A percentile compares a stretch with the other conserved stretches of the same genome.
These are phyloP conservation scores for Tillus elongatus DNA, from an alignment of 2,888 invertebrate genomes.

Conservation along the genomic window DNA sequence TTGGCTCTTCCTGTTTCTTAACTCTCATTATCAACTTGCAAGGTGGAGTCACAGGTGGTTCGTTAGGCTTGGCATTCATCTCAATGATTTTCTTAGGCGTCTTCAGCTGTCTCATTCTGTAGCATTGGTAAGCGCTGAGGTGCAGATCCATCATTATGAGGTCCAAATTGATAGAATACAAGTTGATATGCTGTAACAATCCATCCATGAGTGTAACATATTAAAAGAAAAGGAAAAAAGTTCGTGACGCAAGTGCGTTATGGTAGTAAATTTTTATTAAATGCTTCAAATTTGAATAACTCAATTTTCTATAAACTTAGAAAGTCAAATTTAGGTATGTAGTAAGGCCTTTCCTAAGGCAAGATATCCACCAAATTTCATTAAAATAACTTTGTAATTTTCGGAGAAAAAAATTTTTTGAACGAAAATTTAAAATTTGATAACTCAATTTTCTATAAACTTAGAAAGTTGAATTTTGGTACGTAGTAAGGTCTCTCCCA, in stretches of 20 bases:
- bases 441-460: too few relatives aligned
- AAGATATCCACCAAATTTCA: too few relatives aligned
- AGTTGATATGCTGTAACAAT: constrained; percentile 51
- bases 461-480: too few relatives aligned
- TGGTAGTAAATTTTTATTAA: too few relatives aligned
- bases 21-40: constrained; percentile 20
- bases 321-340: too few relatives aligned
- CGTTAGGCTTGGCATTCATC: constrained; percentile 48
- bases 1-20: constrained; percentile 39
- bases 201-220: constrained; percentile 11
- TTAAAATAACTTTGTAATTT: too few relatives aligned
- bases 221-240: constrained; percentile 15
- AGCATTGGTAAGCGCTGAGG: constrained; percentile 75
- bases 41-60: constrained; percentile 21
- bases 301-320: too few relatives aligned
- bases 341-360: too few relatives aligned
- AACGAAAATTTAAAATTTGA: too few relatives aligned
- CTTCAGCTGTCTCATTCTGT: constrained; percentile 68
- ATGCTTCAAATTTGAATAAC: too few relatives aligned
- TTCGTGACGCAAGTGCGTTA: not conserved
- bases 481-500: too few relatives aligned
- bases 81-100: constrained; percentile 63
- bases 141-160: constrained; percentile 58
- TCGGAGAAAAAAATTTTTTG: too few relatives aligned
- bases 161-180: constrained; percentile 54